phyloP scores from a whole-genome alignment of 1,140 invertebrate genomes.

The Melitaea cinxia region DNA sequence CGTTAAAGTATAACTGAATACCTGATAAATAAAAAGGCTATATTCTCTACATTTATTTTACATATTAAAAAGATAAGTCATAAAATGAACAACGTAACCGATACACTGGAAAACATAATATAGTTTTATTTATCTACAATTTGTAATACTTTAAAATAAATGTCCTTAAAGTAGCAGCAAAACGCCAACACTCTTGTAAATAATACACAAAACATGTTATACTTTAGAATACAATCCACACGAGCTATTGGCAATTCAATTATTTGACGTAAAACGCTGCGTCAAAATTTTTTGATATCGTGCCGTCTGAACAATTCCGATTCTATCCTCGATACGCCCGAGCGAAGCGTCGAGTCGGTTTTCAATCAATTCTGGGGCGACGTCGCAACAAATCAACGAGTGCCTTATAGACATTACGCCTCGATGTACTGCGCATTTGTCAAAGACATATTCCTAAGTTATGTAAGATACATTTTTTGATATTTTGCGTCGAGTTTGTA shows the following conservation, averaged over 20 bases:
- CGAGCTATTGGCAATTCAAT: background rate
- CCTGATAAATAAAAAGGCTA: too few relatives aligned
- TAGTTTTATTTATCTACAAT: too few relatives aligned
- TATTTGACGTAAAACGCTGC: constrained; percentile 7
- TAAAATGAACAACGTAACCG: too few relatives aligned
- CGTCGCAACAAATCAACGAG: constrained; percentile 40
- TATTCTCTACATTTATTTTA: too few relatives aligned
- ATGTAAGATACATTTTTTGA: constrained; percentile 1
- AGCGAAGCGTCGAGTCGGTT: constrained; percentile 36
- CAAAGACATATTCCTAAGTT: constrained; percentile 7
- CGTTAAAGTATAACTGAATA: too few relatives aligned
- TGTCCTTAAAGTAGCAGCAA: too few relatives aligned
- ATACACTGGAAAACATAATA: too few relatives aligned
- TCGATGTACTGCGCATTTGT: constrained; percentile 14
- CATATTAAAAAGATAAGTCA: too few relatives aligned
- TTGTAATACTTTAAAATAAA: too few relatives aligned
- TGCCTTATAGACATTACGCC: constrained; percentile 29
- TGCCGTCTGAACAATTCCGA: background rate
- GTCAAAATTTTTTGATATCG: background rate
- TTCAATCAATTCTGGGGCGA: constrained; percentile 43
- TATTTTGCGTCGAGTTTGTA: background rate
- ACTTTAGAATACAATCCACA: background rate
- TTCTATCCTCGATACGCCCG: constrained; percentile 17
- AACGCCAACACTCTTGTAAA: background rate
- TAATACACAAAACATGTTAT: background rate